Percentiles rank a stretch among this genome's conserved stretches.
Evolutionary conservation across 1,140 invertebrate genomes (phyloP).

Genomic region (Atta colombica): DNA sequence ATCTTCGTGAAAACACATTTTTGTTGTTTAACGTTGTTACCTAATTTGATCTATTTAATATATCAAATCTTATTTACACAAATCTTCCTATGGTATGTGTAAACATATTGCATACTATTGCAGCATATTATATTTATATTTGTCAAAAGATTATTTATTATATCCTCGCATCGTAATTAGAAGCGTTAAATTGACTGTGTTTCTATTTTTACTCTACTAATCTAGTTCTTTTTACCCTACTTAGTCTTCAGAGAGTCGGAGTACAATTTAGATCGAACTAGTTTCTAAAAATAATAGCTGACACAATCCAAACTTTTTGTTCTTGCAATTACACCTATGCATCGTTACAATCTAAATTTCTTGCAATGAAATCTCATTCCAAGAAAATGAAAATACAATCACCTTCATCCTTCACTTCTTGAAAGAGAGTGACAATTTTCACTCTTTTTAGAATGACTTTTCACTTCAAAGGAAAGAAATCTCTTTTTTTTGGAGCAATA

Average conservation of each 20-base stretch:
- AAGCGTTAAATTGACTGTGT: background rate
- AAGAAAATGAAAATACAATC: too few relatives aligned
- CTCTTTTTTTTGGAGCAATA: too few relatives aligned
- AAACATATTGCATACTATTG: background rate
- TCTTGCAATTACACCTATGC: conserved; percentile 9
- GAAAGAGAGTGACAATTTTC: too few relatives aligned
- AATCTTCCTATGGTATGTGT: background rate
- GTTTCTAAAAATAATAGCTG: conserved; percentile 67
- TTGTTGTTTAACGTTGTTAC: background rate
- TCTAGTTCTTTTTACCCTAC: conserved; percentile 16
- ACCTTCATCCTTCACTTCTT: too few relatives aligned
- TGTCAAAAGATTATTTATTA: background rate
- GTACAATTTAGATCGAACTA: conserved; percentile 32
- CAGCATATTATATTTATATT: background rate
- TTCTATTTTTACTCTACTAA: conserved; percentile 6
- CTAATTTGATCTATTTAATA: background rate
- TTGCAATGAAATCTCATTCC: too few relatives aligned
- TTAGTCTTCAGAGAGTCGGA: conserved; percentile 7
- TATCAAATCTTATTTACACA: background rate
- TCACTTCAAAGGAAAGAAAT: too few relatives aligned
- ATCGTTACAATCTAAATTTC: background rate
- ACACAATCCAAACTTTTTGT: conserved; percentile 62
- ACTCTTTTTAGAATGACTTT: too few relatives aligned
- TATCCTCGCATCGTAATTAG: background rate
- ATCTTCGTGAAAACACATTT: background rate